Base-by-base conservation (phyloP, 2,888 invertebrate genomes). In the Lysandra bellargus region DNA sequence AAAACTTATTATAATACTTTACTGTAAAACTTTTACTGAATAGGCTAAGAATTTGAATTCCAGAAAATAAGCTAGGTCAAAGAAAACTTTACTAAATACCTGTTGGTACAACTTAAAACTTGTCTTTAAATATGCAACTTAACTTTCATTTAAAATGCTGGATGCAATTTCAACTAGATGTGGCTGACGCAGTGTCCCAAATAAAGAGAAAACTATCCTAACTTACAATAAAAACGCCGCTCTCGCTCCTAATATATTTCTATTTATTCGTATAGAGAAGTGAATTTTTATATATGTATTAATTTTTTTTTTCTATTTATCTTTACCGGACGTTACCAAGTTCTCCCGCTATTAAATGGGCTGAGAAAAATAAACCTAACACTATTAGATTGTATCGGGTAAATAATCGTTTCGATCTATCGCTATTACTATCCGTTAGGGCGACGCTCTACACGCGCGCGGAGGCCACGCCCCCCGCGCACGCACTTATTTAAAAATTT, bases 291-390 rank as follows among this genome's bases (percentile, higher is more conserved):
- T 88, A 91, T 89, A 90, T 85, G 86, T 89, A 88, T 90, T 90
- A 86, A 79, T 86, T 83, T 83, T 88, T 88, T 89, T 90, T 87
- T 88, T 88, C 88, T 91, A 88, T 90, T 91, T 90, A 89, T 88
- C 84, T 87, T 88, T 89, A 90, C 88, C 91, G 93, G 93, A 94
- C 93, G 93, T 90, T 88, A 91, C 91, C 87, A 90, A 90, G 87
- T 90, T 90, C 90, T 91, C 86, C 87, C 88, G 87, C 85, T 90
- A 89, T 87, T 87, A 82, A 80, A 85, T 88, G 88, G 87, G 90
- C 87, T 87, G 88, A 90, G 88, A 87, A 90, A 88, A 88, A 89
- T 90, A 90, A 91, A 83, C 37, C 73, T 78, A 64, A 82, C 80
- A 82, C 82, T 83, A 83, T 85, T 85, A 85, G 87, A 87, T 85